These are phyloP conservation scores for Nycticryphes semicollaris DNA, from an alignment of 2,113 vertebrate genomes.

Conservation along the genomic window DNA sequence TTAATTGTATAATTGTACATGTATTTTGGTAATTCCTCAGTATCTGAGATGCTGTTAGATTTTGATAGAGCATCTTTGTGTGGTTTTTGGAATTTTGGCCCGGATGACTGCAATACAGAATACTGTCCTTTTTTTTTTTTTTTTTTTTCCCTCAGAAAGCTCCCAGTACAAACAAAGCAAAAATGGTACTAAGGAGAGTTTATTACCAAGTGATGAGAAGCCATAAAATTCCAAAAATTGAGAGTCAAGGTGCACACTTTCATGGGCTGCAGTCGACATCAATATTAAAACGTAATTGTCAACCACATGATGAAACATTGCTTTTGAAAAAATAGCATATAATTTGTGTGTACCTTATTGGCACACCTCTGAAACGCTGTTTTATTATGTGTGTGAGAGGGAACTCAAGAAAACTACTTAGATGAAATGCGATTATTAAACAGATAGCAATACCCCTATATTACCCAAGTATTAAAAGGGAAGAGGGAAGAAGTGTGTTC, in stretches of 20 bases:
- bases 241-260: not conserved
- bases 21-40: not conserved
- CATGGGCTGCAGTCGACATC: not conserved
- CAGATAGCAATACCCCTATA: not conserved
- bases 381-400: not conserved
- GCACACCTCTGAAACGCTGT: not conserved
- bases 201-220: not conserved
- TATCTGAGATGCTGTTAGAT: not conserved
- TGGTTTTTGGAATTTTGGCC: not conserved
- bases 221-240: not conserved
- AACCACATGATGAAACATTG: not conserved
- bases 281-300: not conserved
- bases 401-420: not conserved
- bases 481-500: not conserved
- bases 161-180: not conserved
- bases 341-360: not conserved
- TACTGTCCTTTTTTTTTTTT: too few relatives aligned
- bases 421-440: conserved; percentile 3
- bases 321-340: not conserved
- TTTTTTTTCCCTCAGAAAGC: too few relatives aligned
- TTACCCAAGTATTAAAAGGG: not conserved
- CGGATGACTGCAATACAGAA: not conserved
- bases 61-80: not conserved
- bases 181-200: not conserved
- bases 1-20: not conserved